These are phyloP conservation scores for Oreotrochilus melanogaster DNA, from an alignment of 2,113 vertebrate genomes.

Conservation along the genomic window DNA sequence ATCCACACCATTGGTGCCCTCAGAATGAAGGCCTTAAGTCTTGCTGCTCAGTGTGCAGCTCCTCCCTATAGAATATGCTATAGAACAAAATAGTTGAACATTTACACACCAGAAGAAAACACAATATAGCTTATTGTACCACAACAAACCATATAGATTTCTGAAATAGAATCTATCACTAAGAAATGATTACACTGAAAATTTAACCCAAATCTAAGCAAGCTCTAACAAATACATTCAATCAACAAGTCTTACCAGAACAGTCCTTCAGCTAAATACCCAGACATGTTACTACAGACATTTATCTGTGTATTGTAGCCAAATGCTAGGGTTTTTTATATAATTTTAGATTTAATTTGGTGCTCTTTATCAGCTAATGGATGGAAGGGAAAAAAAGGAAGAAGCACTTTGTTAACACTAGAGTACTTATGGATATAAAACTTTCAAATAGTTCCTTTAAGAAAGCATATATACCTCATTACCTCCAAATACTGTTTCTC, in stretches of 20 bases:
- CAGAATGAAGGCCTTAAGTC: not conserved
- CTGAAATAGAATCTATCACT: not conserved
- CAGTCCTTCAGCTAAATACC: not conserved
- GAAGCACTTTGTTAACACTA: not conserved
- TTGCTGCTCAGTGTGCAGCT: not conserved
- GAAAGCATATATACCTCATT: not conserved
- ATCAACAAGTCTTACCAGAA: not conserved
- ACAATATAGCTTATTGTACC: not conserved
- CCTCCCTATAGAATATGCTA: not conserved
- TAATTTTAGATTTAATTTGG: too few relatives aligned
- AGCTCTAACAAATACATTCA: not conserved
- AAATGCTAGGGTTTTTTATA: too few relatives aligned
- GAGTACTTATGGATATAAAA: not conserved
- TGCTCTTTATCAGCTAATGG: too few relatives aligned
- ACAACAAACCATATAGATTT: not conserved
- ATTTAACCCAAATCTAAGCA: not conserved
- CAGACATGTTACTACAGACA: not conserved
- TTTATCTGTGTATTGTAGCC: too few relatives aligned
- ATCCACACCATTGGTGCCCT: not conserved
- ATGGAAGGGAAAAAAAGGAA: not conserved
- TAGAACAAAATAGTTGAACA: not conserved
- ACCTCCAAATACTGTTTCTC: not conserved
- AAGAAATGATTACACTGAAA: not conserved
- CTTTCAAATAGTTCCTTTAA: not conserved
- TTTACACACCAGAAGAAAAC: not conserved